A percentile compares a stretch with the other conserved stretches of the same genome.
These are phyloP conservation scores for Orius laevigatus DNA, from an alignment of 1,140 invertebrate species.

Conservation along the genomic window DNA sequence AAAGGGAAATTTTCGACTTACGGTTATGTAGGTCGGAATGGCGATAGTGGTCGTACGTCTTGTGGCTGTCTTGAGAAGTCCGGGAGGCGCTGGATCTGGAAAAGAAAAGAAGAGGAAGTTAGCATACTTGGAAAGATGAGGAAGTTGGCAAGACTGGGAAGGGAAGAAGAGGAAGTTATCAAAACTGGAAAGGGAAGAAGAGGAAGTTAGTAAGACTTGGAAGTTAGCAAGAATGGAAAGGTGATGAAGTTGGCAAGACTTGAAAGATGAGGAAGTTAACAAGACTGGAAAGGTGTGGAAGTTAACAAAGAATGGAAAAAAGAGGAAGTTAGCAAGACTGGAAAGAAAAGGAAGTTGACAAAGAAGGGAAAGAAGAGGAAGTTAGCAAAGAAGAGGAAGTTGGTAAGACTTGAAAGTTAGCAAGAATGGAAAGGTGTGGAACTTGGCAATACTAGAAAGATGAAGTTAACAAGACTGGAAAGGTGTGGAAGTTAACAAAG, in stretches of 20 bases:
- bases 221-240: background rate
- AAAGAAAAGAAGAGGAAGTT: too few species aligned
- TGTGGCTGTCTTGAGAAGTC: too few species aligned
- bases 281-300: background rate
- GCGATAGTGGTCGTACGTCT: too few species aligned
- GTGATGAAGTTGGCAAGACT: constrained; percentile 5
- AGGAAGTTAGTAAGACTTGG: too few species aligned
- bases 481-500: background rate
- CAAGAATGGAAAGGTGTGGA: background rate
- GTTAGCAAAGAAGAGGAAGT: too few species aligned
- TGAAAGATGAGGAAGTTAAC: constrained; percentile 19
- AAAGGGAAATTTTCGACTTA: too few species aligned
- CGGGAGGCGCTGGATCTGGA: too few species aligned
- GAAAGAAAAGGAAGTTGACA: too few species aligned
- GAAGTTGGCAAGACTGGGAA: background rate
- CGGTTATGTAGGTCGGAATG: too few species aligned
- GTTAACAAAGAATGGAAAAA: background rate
- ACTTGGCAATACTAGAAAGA: too few species aligned
- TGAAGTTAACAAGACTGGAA: background rate
- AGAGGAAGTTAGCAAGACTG: constrained; percentile 4
- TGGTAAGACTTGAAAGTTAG: too few species aligned
- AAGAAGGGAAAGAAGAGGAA: background rate
- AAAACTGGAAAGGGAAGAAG: background rate
- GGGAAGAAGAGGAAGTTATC: constrained; percentile 2
- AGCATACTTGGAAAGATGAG: background rate